Percentiles rank a stretch among this genome's conserved stretches.
These are phyloP conservation scores for Oxyscelio sp. DNA, from an alignment of 2,888 invertebrate genomes.

Conservation along the genomic window DNA sequence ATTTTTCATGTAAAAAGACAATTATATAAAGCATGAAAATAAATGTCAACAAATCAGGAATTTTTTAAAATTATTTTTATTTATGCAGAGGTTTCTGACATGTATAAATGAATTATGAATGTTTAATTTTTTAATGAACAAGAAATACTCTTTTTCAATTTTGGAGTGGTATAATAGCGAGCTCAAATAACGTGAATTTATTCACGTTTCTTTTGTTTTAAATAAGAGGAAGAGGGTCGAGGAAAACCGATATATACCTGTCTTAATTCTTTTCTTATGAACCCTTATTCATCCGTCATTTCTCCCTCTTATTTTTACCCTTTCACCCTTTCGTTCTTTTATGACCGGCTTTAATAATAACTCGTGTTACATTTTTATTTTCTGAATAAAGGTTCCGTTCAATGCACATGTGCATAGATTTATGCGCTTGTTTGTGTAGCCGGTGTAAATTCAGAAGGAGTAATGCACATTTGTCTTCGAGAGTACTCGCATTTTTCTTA, in stretches of 20 bases:
- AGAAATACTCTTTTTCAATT: too few relatives aligned
- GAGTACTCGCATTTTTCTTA: constrained; percentile 56
- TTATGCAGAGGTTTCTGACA: too few relatives aligned
- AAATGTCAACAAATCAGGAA: too few relatives aligned
- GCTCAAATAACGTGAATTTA: neutral
- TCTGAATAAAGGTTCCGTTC: constrained; percentile 18
- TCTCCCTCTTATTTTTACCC: neutral
- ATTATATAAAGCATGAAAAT: too few relatives aligned
- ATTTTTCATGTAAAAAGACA: too few relatives aligned
- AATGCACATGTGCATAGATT: constrained; percentile 30
- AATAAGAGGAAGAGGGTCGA: neutral
- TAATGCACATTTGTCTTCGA: constrained; percentile 60
- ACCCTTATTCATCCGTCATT: neutral
- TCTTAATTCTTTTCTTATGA: neutral
- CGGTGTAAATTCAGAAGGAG: constrained; percentile 43
- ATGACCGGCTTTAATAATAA: constrained; percentile 35
- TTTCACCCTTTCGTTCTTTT: neutral
- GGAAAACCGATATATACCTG: neutral
- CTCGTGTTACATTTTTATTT: constrained; percentile 36
- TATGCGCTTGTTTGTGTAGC: constrained; percentile 53
- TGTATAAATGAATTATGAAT: too few relatives aligned
- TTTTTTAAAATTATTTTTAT: too few relatives aligned
- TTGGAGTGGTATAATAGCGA: too few relatives aligned
- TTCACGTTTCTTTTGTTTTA: neutral
- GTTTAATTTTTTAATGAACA: neutral